phyloP scores from a whole-genome alignment of 1,140 invertebrate species.

The Penaeus chinensis region DNA sequence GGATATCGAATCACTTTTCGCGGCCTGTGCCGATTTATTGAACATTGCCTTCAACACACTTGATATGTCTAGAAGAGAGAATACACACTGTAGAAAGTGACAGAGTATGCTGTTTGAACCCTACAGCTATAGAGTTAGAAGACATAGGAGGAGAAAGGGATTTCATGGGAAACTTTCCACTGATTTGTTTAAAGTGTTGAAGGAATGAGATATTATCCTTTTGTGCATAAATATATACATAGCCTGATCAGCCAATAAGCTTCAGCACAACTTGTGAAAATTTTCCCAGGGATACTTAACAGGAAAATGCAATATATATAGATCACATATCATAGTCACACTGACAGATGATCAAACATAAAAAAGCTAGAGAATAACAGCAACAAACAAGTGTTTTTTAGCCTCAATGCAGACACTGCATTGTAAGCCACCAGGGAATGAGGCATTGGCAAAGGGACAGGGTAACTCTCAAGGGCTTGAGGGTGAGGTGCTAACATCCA shows the following conservation, averaged over 20 bases:
- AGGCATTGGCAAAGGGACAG: slow-evolving; percentile 43
- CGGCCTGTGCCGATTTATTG: slow-evolving; percentile 62
- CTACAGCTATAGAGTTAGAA: slow-evolving; percentile 41
- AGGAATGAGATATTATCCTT: too few relatives aligned
- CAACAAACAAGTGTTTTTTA: slow-evolving; percentile 51
- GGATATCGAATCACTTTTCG: slow-evolving; percentile 62
- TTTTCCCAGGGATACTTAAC: slow-evolving; percentile 26
- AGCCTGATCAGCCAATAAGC: too few relatives aligned
- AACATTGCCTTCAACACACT: slow-evolving; percentile 62
- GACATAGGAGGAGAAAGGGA: slow-evolving; percentile 33
- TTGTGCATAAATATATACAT: too few relatives aligned
- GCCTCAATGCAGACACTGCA: slow-evolving; percentile 55
- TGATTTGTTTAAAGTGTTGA: slow-evolving; percentile 3
- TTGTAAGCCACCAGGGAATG: slow-evolving; percentile 39
- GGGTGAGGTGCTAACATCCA: slow-evolving; percentile 48
- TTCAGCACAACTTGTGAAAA: slow-evolving; percentile 35
- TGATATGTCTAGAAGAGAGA: slow-evolving; percentile 63
- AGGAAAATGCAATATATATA: slow-evolving; percentile 43
- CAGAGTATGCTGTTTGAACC: slow-evolving; percentile 31
- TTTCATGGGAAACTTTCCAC: slow-evolving; percentile 34
- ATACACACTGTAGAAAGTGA: slow-evolving; percentile 52
- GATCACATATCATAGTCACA: slow-evolving; percentile 41
- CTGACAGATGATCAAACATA: slow-evolving; percentile 32
- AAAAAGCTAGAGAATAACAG: slow-evolving; percentile 40
- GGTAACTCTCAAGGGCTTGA: slow-evolving; percentile 38